Evolutionary conservation across 1,140 invertebrate genomes (phyloP).

Genomic region (Antheraea mylitta): DNA sequence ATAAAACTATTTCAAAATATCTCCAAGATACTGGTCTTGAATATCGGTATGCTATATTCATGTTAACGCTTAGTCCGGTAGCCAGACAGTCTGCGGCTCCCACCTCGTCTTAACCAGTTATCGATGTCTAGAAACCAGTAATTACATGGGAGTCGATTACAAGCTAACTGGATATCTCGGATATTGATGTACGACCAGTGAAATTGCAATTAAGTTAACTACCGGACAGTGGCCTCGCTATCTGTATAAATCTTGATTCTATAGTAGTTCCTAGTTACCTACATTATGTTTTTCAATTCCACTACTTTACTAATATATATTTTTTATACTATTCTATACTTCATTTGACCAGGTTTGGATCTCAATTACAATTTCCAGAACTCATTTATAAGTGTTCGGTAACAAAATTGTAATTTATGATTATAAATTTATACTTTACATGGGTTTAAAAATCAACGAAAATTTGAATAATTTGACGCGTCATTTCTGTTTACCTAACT

Average conservation of each 20-base stretch:
- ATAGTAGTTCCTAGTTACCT: not conserved
- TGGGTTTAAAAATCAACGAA: too few relatives aligned
- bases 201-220: slow-evolving; percentile 50
- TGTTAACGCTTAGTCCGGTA: slow-evolving; percentile 7
- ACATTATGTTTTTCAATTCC: too few relatives aligned
- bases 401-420: too few relatives aligned
- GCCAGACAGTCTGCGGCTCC: slow-evolving; percentile 32
- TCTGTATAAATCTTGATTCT: not conserved
- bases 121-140: slow-evolving; percentile 31
- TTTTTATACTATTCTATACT: too few relatives aligned
- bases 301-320: too few relatives aligned
- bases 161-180: slow-evolving; percentile 25
- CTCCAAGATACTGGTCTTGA: not conserved
- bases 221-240: slow-evolving; percentile 31
- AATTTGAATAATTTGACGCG: too few relatives aligned
- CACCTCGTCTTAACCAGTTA: slow-evolving; percentile 29
- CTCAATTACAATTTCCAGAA: too few relatives aligned
- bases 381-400: too few relatives aligned
- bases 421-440: too few relatives aligned
- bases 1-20: not conserved
- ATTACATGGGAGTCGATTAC: slow-evolving; percentile 45
- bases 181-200: slow-evolving; percentile 27
- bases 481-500: too few relatives aligned
- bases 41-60: not conserved
- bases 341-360: too few relatives aligned